phyloP scores from a whole-genome alignment of 2,888 invertebrate genomes.

The Drosophila paranaensis region DNA sequence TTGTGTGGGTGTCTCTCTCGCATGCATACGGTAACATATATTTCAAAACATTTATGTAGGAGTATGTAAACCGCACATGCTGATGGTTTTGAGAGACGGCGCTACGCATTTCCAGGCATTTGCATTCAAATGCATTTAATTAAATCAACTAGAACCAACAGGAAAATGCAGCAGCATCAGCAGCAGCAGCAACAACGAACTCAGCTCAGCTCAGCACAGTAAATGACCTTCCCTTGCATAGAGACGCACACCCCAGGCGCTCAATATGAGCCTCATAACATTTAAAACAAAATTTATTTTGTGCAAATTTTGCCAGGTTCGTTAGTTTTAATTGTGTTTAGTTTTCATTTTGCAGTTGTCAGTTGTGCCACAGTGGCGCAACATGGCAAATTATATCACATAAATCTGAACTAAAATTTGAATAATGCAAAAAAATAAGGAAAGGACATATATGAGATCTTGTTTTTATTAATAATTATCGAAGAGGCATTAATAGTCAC shows the following conservation, averaged over 20 bases:
- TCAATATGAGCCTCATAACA: conserved; percentile 69
- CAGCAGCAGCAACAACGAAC: conserved; percentile 38
- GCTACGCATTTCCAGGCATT: conserved; percentile 67
- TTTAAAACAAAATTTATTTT: conserved; percentile 79
- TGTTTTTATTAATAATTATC: background rate
- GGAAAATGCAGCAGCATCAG: conserved; percentile 59
- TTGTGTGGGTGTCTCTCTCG: conserved; percentile 2
- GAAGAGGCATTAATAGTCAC: background rate
- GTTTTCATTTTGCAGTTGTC: conserved; percentile 62
- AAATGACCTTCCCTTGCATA: conserved; percentile 37
- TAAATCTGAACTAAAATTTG: background rate
- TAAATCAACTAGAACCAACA: conserved; percentile 80
- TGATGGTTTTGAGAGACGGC: conserved; percentile 60
- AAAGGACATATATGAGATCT: background rate
- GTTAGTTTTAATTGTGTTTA: conserved; percentile 81
- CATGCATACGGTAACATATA: conserved; percentile 25
- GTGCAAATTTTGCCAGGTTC: conserved; percentile 79
- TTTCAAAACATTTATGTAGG: conserved; percentile 59
- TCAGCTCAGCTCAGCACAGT: conserved; percentile 24
- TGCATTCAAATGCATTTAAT: conserved; percentile 82
- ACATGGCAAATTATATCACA: background rate
- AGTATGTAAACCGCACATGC: conserved; percentile 62
- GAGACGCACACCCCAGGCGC: conserved; percentile 6
- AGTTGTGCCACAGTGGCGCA: conserved; percentile 34
- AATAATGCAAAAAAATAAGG: too few relatives aligned